Conservation (phyloP, 2,797 vertebrate genomes). For the Urocyon cinereoargenteus region DNA sequence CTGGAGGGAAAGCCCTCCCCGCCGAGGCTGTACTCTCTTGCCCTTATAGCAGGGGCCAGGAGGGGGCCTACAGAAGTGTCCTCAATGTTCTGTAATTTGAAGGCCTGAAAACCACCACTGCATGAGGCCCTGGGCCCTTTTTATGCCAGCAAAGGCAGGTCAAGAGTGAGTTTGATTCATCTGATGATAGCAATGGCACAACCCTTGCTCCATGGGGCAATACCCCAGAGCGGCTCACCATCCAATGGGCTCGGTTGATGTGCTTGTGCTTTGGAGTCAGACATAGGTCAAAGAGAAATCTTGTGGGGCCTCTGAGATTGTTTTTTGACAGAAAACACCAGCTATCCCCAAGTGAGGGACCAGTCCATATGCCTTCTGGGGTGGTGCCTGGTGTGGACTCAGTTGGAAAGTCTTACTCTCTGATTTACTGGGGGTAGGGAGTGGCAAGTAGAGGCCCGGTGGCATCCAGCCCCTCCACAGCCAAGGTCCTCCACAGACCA, state of each 20-base stretch:
- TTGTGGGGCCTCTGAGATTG: not conserved
- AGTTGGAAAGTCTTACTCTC: not conserved
- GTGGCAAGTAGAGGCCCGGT: not conserved
- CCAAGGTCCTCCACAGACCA: not conserved
- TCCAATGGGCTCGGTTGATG: not conserved
- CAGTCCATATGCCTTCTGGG: not conserved
- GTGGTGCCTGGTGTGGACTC: not conserved
- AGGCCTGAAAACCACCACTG: not conserved
- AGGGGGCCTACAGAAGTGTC: not conserved
- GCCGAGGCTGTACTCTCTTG: not conserved
- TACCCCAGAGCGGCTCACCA: not conserved
- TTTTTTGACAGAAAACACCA: not conserved
- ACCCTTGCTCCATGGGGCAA: not conserved
- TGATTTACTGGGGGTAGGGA: not conserved
- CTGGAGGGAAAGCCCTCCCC: not conserved
- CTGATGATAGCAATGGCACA: not conserved
- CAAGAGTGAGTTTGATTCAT: not conserved
- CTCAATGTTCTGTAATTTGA: not conserved
- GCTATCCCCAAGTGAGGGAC: not conserved
- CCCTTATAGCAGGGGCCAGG: not conserved
- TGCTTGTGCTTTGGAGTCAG: not conserved
- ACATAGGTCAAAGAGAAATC: not conserved
- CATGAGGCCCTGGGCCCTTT: not conserved
- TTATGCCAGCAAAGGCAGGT: not conserved
- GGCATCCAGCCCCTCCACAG: not conserved